Evolutionary conservation across 1,140 invertebrate genomes (phyloP), one percentile per base, ranked within the genome.

Genomic region (Eurosta solidaginis): DNA sequence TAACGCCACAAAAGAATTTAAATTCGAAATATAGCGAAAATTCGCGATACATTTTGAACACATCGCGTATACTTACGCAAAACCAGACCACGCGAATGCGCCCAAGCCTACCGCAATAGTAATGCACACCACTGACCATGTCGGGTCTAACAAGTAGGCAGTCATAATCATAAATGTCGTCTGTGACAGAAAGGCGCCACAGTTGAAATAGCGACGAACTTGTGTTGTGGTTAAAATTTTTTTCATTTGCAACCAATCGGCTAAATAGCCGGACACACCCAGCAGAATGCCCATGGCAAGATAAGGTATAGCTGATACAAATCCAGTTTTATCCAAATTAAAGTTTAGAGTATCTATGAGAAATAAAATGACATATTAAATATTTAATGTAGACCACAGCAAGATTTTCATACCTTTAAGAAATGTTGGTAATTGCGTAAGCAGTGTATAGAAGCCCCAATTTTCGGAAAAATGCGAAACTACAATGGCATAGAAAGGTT

Each of bases 391-490:
- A 27, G 3, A 10, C 27, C 22, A 20, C 33, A 49, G 47, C 25
- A 36, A 14, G 9, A n/a, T 33, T 14, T 1, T 22, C 83, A 22
- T 3, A 95, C 94, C 94, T 89, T 92, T 94, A 91, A 98, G 94
- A 88, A 96, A 98, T 45, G 93, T 96, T 3, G 97, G 97, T 40
- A 98, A 88, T 82, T 96, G 94, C 0, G 96, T 97, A 0, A 97
- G 90, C 84, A 97, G 91, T 0, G 96, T 97, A 84, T 98, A 98
- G 88, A 97, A 97, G 17, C 96, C 96, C 96, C 96, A 98, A 88
- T 98, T 98, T 88, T 98, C 96, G 77, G 95, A 93, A 88, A 97
- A 97, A 87, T 98, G 96, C 3, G 96, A 96, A 22, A 92, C 91
- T 22, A 96, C 92, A 73, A 97, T 96, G 0, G 96, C 96, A 94